A percentile compares a stretch with the other conserved stretches of the same genome.
Evolutionary conservation across 2,888 invertebrate species (phyloP).

Genomic region (Agelastica alni): DNA sequence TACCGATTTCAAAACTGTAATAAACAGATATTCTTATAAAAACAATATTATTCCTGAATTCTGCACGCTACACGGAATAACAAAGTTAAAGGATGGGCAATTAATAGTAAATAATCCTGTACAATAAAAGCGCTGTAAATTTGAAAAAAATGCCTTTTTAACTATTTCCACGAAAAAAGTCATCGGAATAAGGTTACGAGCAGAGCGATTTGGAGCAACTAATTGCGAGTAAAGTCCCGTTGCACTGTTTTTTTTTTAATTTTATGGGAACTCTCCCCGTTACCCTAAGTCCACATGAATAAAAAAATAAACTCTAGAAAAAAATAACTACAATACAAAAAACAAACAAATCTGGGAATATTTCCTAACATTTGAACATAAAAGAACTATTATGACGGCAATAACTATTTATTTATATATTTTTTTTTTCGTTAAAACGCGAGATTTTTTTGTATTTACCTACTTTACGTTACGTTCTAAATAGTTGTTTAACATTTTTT

Average conservation of each 20-base stretch:
- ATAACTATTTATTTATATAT: constrained; percentile 21
- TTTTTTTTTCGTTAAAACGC: constrained; percentile 19
- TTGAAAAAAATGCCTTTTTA: too few species aligned
- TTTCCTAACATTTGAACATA: constrained; percentile 15
- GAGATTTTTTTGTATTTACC: constrained; percentile 9
- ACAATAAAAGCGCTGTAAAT: too few species aligned
- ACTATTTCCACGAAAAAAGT: not conserved
- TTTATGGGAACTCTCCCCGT: not conserved
- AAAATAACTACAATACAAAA: constrained; percentile 16
- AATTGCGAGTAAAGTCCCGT: not conserved
- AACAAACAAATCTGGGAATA: constrained; percentile 14
- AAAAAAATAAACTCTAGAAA: constrained; percentile 17
- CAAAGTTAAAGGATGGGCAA: too few species aligned
- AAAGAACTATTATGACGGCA: constrained; percentile 23
- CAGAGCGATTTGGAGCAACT: not conserved
- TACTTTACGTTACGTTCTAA: constrained; percentile 18
- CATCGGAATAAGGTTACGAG: not conserved
- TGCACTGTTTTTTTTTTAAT: not conserved
- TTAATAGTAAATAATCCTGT: too few species aligned
- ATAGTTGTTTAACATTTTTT: constrained; percentile 15
- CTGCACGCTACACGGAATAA: too few species aligned
- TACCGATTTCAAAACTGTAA: too few species aligned
- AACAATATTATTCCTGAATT: too few species aligned
- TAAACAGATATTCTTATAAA: too few species aligned
- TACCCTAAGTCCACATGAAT: not conserved